phyloP scores from a whole-genome alignment of 1,140 invertebrate genomes.

The Marisa cornuarietis region DNA sequence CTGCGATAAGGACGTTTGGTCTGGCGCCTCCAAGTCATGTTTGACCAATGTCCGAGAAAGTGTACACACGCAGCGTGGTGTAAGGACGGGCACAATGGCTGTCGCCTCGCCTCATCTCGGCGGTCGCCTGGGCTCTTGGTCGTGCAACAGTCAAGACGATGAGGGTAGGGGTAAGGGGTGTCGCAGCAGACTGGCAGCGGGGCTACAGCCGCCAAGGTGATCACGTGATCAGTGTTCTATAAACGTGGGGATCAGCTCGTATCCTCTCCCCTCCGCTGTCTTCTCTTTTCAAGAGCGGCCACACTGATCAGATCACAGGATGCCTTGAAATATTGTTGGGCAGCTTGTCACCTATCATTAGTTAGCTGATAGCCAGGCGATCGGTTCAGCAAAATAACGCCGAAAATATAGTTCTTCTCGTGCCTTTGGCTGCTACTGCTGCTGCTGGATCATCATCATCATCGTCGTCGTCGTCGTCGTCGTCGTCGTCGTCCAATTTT shows the following conservation, averaged over 20 bases:
- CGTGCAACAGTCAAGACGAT: not conserved
- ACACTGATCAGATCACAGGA: no score
- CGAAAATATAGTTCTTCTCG: no score
- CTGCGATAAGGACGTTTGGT: not conserved
- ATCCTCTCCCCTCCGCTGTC: no score
- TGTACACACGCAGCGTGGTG: not conserved
- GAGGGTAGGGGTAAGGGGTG: not conserved
- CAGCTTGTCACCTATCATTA: no score
- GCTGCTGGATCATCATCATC: constrained; percentile 8
- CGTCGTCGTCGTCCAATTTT: not conserved
- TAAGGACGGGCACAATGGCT: not conserved
- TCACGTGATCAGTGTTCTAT: not conserved
- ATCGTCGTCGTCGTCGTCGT: not conserved
- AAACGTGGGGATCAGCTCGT: no score
- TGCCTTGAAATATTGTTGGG: no score
- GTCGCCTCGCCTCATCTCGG: not conserved
- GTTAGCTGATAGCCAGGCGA: no score
- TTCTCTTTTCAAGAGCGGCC: no score
- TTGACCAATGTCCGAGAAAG: constrained; percentile 1
- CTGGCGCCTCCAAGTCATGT: constrained; percentile 6
- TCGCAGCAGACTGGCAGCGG: not conserved
- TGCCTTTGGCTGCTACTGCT: no score
- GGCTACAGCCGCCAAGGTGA: not conserved
- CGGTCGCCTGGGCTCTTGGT: not conserved
- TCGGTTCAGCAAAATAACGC: no score